Evolutionary conservation across 2,113 vertebrate genomes (phyloP).

Genomic region (Numida meleagris): DNA sequence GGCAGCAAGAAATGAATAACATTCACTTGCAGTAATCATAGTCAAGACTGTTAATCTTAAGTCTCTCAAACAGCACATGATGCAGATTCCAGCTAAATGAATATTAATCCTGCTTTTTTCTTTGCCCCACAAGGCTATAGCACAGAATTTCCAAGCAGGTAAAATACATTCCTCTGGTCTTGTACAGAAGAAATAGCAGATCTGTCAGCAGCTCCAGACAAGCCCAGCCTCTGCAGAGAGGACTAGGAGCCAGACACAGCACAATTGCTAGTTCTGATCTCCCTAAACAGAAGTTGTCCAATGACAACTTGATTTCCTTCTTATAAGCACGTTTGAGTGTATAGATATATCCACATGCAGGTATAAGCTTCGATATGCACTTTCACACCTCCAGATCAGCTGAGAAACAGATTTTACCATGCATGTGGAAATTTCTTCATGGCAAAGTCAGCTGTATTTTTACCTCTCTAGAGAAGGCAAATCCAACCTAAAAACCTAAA

Average conservation of each 20-base stretch:
- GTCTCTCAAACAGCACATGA: constrained; percentile 3
- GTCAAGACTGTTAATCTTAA: constrained; percentile 36
- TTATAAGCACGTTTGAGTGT: neutral
- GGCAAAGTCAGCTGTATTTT: neutral
- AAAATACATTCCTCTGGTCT: neutral
- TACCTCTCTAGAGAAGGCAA: neutral
- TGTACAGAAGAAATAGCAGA: neutral
- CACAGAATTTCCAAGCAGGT: neutral
- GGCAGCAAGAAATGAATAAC: constrained; percentile 1
- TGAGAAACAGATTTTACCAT: neutral
- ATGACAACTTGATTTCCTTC: neutral
- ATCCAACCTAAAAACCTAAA: neutral
- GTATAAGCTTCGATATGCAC: neutral
- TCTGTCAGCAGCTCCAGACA: neutral
- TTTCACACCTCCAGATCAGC: neutral
- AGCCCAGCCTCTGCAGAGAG: neutral
- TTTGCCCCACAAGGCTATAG: neutral
- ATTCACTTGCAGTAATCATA: constrained; percentile 34
- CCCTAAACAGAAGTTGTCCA: neutral
- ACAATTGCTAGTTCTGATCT: neutral
- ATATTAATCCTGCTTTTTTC: constrained; percentile 44
- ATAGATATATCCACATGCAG: neutral
- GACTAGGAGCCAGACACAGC: neutral
- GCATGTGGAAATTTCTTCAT: neutral
- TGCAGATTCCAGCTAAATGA: constrained; percentile 47